These are phyloP conservation scores for Polypedilum pembai DNA, from an alignment of 1,140 invertebrate genomes.

Conservation along the genomic window DNA sequence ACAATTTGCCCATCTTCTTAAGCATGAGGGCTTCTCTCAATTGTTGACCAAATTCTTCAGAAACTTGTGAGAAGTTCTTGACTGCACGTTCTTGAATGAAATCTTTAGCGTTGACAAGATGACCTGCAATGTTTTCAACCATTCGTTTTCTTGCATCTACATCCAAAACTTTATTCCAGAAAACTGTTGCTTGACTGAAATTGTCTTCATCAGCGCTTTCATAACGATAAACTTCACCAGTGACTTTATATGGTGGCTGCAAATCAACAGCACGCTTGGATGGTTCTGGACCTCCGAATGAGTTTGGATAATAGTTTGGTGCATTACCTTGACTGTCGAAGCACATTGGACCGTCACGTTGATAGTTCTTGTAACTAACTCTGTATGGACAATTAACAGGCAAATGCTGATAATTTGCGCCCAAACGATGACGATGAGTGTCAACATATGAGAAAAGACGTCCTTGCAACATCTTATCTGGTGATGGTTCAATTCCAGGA, in stretches of 20 bases:
- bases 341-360: conserved; percentile 76
- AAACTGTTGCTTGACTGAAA: conserved; percentile 70
- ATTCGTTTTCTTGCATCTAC: conserved; percentile 62
- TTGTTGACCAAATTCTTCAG: conserved; percentile 57
- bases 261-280: conserved; percentile 49
- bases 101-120: conserved; percentile 66
- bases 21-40: conserved; percentile 55
- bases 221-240: conserved; percentile 63
- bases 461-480: conserved; percentile 93
- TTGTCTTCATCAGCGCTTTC: conserved; percentile 85
- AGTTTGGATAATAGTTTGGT: conserved; percentile 95
- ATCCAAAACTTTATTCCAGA: conserved; percentile 75
- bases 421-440: conserved; percentile 88
- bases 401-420: conserved; percentile 85
- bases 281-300: conserved; percentile 74
- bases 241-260: conserved; percentile 47
- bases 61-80: conserved; percentile 64
- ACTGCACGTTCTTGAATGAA: conserved; percentile 81
- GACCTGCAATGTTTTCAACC: conserved; percentile 71
- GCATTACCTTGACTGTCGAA: conserved; percentile 64
- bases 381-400: conserved; percentile 91
- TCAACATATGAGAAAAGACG: conserved; percentile 91
- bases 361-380: conserved; percentile 63
- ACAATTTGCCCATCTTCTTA: conserved; percentile 51
- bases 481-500: conserved; percentile 84